phyloP scores from a whole-genome alignment of 1,140 invertebrate species.

The Dicyema japonicum region DNA sequence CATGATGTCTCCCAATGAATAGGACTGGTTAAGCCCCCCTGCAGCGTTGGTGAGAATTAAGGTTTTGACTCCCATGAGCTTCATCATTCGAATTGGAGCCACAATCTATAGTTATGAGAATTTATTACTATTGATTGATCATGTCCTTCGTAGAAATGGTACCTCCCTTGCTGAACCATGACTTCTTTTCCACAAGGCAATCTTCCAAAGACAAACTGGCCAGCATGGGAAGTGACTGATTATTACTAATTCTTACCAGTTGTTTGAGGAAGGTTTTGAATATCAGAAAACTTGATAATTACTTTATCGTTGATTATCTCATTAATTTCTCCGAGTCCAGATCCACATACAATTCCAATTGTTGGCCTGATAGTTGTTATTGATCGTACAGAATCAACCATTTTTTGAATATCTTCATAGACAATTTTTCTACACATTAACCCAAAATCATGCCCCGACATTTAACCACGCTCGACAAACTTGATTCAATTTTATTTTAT shows the following conservation, averaged over 20 bases:
- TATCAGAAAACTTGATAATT: slow-evolving; percentile 44
- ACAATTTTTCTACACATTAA: slow-evolving; percentile 19
- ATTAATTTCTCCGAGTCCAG: slow-evolving; percentile 49
- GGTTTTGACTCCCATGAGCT: slow-evolving; percentile 47
- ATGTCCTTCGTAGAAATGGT: slow-evolving; percentile 87
- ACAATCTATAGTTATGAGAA: slow-evolving; percentile 32
- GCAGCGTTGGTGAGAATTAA: slow-evolving; percentile 70
- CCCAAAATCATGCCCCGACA: no score
- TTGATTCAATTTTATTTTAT: no score
- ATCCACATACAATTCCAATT: slow-evolving; percentile 76
- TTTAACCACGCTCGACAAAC: no score
- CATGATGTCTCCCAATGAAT: slow-evolving; percentile 71
- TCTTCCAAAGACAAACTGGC: slow-evolving; percentile 52
- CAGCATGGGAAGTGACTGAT: slow-evolving; percentile 55
- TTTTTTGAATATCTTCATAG: slow-evolving; percentile 43
- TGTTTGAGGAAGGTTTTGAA: slow-evolving; percentile 57
- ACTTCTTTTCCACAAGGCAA: slow-evolving; percentile 36
- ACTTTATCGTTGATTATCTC: slow-evolving; percentile 37
- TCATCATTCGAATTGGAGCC: slow-evolving; percentile 70
- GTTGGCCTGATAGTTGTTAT: slow-evolving; percentile 33
- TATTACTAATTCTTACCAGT: slow-evolving; percentile 15
- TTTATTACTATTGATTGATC: slow-evolving; percentile 24
- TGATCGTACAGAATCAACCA: slow-evolving; percentile 36
- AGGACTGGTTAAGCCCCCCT: slow-evolving; percentile 51
- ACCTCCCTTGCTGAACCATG: slow-evolving; percentile 71